Evolutionary conservation across 2,888 invertebrate genomes (phyloP), one percentile per base, ranked within the genome.

Genomic region (Hesperia comma): DNA sequence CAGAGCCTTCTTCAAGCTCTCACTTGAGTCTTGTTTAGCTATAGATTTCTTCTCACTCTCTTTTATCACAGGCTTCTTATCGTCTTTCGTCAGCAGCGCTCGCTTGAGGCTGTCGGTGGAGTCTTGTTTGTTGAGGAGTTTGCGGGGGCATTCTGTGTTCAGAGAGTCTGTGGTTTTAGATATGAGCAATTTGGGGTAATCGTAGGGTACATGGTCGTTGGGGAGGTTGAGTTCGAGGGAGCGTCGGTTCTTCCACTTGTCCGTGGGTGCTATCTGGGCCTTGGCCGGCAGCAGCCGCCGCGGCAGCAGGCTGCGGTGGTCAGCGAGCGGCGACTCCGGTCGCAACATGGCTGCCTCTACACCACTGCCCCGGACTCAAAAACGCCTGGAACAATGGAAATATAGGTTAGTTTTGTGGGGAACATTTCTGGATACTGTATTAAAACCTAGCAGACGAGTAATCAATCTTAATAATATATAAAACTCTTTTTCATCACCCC

Each of bases 281-380:
- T 92, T 92, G 75, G 79, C 88, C 49, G 92, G 91, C 58, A 92
- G 85, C 75, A 92, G 82, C 71, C 92, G 88, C 69, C 92, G 86
- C 64, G 92, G 88, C 70, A 92, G 86, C 68, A 92, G 85, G 85
- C 90, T 92, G 83, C 92, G 91, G 76, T 92, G 92, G 79, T 92
- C 92, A 89, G 92, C 91, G 83, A 92, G 92, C n/a, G 92, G 92
- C 62, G 92, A 92, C 78, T 92, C 92, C 74, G 92, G 92, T 74
- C 92, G 92, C 84, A 92, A 85, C 92, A 92, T 92, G 76, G 76
- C 84, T 81, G 83, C 84, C 87, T 72, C 63, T 66, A 54, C 54
- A 53, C 77, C 74, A 74, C 79, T 83, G 87, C 88, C 87, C 85
- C 86, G 78, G 79, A 74, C 74, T 77, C 75, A 74, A 77, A 80